Conservation (phyloP, 1,140 invertebrate species). For the Triops cancriformis region DNA sequence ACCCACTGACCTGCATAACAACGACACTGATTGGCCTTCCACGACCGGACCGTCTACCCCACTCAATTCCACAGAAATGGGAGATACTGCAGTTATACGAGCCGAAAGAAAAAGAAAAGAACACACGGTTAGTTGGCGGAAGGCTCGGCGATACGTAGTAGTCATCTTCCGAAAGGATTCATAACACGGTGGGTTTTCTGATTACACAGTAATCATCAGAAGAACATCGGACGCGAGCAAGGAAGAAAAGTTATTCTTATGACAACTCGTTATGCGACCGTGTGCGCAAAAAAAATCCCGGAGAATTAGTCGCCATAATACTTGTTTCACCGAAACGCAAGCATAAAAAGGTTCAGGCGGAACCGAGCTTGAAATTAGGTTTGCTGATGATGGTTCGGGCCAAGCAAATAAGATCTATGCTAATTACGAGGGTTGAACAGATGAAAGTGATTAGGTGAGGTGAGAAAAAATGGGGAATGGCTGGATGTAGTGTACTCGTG, state of each 20-base stretch:
- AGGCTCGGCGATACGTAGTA: not conserved
- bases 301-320: not conserved
- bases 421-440: not conserved
- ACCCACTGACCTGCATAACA: conserved; percentile 64
- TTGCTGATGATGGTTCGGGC: not conserved
- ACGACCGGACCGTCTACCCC: conserved; percentile 63
- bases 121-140: conserved; percentile 22
- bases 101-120: conserved; percentile 34
- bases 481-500: not conserved
- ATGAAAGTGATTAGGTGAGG: not conserved
- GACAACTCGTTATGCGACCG: not conserved
- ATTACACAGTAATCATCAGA: not conserved
- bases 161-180: not conserved
- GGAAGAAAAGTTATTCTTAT: not conserved
- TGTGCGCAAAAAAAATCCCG: not conserved
- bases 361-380: not conserved
- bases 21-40: conserved; percentile 63
- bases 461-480: not conserved
- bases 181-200: not conserved
- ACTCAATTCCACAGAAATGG: conserved; percentile 59
- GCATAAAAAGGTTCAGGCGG: not conserved
- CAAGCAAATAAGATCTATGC: not conserved
- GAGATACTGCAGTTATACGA: conserved; percentile 54
- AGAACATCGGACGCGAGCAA: not conserved
- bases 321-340: not conserved